Evolutionary conservation across 92 coral and sea anemone genomes (phyloP).

Genomic region (Anthopleura xanthogrammica): DNA sequence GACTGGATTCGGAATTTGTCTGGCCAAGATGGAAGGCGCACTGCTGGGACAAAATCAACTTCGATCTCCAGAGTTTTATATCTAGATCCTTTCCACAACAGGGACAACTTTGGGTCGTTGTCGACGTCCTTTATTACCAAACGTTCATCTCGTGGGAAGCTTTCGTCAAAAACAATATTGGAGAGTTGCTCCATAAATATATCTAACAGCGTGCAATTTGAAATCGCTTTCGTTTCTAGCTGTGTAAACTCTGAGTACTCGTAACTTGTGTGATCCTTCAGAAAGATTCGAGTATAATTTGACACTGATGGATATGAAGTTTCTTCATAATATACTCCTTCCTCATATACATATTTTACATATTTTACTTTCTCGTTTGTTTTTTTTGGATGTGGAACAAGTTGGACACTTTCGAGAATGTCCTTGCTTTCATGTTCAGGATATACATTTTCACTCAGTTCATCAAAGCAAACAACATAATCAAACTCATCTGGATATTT

Average conservation of each 20-base stretch:
- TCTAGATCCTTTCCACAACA: conserved; percentile 33
- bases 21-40: conserved; percentile 38
- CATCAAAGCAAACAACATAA: conserved; percentile 34
- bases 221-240: neutral
- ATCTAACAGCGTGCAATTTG: conserved; percentile 17
- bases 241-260: conserved; percentile 28
- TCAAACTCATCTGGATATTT: conserved; percentile 48
- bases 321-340: conserved; percentile 23
- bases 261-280: conserved; percentile 30
- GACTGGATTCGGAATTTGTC: conserved; percentile 33
- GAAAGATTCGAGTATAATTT: conserved; percentile 31
- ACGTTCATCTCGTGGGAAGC: conserved; percentile 33
- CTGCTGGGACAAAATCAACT: conserved; percentile 48
- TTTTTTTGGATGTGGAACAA: neutral
- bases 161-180: conserved; percentile 21
- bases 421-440: conserved; percentile 32
- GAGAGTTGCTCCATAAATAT: conserved; percentile 15
- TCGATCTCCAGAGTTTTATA: conserved; percentile 27
- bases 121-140: conserved; percentile 31
- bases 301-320: conserved; percentile 8
- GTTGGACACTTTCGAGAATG: neutral
- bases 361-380: too few relatives aligned
- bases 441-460: conserved; percentile 33
- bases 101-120: conserved; percentile 24
- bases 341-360: neutral